Conservation (phyloP, 2,888 invertebrate genomes). For the Escarpia spicata region DNA sequence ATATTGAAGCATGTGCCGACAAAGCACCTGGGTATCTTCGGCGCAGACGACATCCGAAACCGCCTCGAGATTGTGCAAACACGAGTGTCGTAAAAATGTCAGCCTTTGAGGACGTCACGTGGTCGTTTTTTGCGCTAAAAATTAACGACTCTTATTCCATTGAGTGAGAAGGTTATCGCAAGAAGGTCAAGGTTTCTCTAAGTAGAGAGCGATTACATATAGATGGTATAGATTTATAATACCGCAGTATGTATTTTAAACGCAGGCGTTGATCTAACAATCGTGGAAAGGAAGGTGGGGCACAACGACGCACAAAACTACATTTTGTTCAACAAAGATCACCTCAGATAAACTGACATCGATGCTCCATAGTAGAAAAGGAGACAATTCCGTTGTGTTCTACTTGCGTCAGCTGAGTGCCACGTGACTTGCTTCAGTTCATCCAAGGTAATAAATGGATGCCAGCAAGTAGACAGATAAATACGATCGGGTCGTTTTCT, state of each 20-base stretch:
- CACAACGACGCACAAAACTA: not conserved
- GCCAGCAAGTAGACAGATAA: no score
- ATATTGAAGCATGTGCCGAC: slow-evolving; percentile 1
- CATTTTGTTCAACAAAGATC: not conserved
- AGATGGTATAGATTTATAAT: not conserved
- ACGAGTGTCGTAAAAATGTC: slow-evolving; percentile 6
- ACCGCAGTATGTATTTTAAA: not conserved
- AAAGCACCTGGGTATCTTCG: not conserved
- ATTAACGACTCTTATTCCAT: not conserved
- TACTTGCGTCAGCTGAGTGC: not conserved
- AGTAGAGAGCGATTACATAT: not conserved
- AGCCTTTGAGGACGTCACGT: not conserved
- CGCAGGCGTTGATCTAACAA: not conserved
- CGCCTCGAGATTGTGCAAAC: not conserved
- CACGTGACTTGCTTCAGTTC: not conserved
- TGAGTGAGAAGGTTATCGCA: slow-evolving; percentile 6
- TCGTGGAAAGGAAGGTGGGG: not conserved
- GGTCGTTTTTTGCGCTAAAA: not conserved
- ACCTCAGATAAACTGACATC: not conserved
- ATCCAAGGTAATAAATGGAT: not conserved
- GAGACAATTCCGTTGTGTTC: not conserved
- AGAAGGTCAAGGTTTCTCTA: not conserved
- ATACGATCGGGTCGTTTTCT: no score
- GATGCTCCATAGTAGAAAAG: not conserved
- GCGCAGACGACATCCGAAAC: slow-evolving; percentile 10